Evolutionary conservation across 30 jellyfish, hydroid and myxozoan species (phyloP), one percentile per base, ranked within the genome.

Genomic region (Rhopilema esculentum): DNA sequence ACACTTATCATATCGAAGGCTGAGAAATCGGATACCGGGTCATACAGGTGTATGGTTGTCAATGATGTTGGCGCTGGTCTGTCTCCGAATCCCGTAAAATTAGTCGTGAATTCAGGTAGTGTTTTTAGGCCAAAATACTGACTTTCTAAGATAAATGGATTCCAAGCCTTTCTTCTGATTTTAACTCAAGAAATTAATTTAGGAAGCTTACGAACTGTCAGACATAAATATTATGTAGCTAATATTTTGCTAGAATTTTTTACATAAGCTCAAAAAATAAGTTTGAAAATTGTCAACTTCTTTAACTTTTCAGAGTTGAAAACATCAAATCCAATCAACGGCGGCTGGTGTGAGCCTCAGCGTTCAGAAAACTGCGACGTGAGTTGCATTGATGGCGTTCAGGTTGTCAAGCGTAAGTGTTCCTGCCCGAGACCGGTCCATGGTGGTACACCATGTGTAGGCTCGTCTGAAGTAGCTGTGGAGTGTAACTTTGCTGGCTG

Each of bases 61-160:
- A 81, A 81, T 30, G 61, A 25, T 0, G 62, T 69, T 18, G 91
- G 91, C 33, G 89, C 80, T 15, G 48, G 63, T 21, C 27, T 49
- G 29, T 66, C 91, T 8, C 30, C 72, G 8, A 26, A 53, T 22
- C 64, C 83, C 9, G 52, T 82, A 16, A 68, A 81, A 27, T 72
- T 81, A 49, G 83, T 81, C 12, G 79, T 81, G 75, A 81, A 81
- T 63, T 65, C 69, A 81, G 91, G 91, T 81, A 51, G n/a, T 40
- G 8, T 0, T 24, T 30, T 6, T 8, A 69, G 25, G 31, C 4
- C 53, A 57, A 1, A 12, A 6, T 7, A 57, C 51, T 29, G 48
- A 18, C 7, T 18, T 16, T 66, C 23, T 19, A 18, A 9, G 23
- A 66, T 12, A 12, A 19, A 66, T 9, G 16, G 16, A 66, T 66